Conservation (phyloP, 2,888 invertebrate genomes). For the Leptinotarsa rubiginosa region DNA sequence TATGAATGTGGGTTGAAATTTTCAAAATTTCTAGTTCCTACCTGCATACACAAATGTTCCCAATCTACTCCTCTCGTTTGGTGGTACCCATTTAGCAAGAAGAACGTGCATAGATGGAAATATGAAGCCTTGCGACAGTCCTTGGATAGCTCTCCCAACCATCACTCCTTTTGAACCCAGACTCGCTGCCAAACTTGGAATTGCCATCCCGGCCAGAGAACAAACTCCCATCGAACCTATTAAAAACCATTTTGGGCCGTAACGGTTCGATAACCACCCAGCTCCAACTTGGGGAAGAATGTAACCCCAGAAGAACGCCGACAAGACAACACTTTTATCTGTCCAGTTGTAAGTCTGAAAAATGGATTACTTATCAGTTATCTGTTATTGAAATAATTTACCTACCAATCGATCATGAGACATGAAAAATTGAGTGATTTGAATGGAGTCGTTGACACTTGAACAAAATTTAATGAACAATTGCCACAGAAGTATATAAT, state of each 20-base stretch:
- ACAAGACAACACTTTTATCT: constrained; percentile 71
- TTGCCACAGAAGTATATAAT: too few relatives aligned
- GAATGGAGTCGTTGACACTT: too few relatives aligned
- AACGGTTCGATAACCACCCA: constrained; percentile 77
- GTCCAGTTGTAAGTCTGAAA: constrained; percentile 67
- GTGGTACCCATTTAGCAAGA: constrained; percentile 82
- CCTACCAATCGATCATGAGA: too few relatives aligned
- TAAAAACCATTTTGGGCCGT: constrained; percentile 80
- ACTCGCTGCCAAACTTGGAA: constrained; percentile 77
- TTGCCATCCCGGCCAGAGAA: constrained; percentile 74
- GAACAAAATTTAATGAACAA: too few relatives aligned
- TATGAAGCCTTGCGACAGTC: constrained; percentile 80
- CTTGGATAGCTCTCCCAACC: constrained; percentile 77
- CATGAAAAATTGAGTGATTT: too few relatives aligned
- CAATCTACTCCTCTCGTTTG: constrained; percentile 76
- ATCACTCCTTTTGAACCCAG: constrained; percentile 75
- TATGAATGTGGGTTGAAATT: background rate
- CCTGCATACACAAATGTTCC: constrained; percentile 77
- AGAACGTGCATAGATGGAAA: constrained; percentile 80
- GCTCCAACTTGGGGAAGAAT: constrained; percentile 79
- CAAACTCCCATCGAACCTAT: constrained; percentile 71
- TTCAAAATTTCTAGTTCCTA: constrained; percentile 33
- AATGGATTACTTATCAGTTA: background rate
- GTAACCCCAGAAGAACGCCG: constrained; percentile 87
- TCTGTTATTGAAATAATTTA: too few relatives aligned